Base-by-base conservation (phyloP, 1,140 invertebrate genomes). In the Drosophila pseudoobscura region DNA sequence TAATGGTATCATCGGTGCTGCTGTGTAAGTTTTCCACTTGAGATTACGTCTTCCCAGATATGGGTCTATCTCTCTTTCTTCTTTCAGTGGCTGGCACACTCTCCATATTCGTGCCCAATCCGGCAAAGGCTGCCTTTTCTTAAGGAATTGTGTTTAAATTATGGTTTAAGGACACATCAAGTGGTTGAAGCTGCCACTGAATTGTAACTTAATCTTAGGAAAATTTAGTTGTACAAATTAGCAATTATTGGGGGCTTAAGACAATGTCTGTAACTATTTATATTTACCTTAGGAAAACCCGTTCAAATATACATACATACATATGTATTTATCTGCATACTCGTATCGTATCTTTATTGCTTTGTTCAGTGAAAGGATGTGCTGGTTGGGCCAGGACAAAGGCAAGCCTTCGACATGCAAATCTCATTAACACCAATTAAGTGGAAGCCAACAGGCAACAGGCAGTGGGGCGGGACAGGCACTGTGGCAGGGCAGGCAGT, bases 1-100 rank as follows among this genome's bases (percentile, higher is more conserved):
- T 90, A 31, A 90, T 91, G 90, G 83, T 91, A 26, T 76, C 72
- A 6, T 52, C 64, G 2, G 85, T 90, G 13, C 70, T 90, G 31
- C 39, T 91, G 31, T 55, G 90, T 91, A 77, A 63, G 88, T 72
- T 54, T 15, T 9, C 2, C 29, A 8, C 50, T 5, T 26, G 24
- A 13, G 7, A 31, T 8, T 31, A 17, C 2, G 13, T 0, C 6
- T 13, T 2, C 2, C 15, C 26, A 29, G 0, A 55, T 3, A 20
- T 24, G 15, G 8, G 8, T 26, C 24, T 31, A 41, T 15, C 1
- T 29, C 0, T 24, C 11, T 45, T 39, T 22, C 43, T 56, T 46
- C 46, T 87, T 73, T 0, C 43, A 88, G 83, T 83, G 24, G 61
- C 83, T 6, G 78, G 53, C 0, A 22, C 58, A 6, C 83, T 88